These are phyloP conservation scores for Lymantria dispar DNA, from an alignment of 2,888 invertebrate species.

Conservation along the genomic window DNA sequence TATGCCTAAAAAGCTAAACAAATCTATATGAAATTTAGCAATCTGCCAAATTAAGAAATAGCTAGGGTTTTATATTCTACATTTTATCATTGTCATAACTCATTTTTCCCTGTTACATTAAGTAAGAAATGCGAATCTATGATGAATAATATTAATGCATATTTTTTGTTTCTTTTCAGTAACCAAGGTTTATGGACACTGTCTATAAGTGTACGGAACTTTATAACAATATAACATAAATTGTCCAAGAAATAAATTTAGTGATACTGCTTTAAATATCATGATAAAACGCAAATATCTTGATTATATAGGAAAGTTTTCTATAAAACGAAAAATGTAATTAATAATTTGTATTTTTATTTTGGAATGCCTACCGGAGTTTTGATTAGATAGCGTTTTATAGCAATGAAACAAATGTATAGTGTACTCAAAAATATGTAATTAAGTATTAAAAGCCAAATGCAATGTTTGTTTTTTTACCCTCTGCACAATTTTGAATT, in stretches of 20 bases:
- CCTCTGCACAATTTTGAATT: slow-evolving; percentile 13
- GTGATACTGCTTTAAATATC: slow-evolving; percentile 82
- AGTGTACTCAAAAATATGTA: slow-evolving; percentile 81
- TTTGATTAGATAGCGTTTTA: slow-evolving; percentile 82
- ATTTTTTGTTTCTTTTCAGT: slow-evolving; percentile 53
- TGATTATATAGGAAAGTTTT: slow-evolving; percentile 76
- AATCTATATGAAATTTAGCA: too few relatives aligned
- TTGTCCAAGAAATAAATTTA: slow-evolving; percentile 80
- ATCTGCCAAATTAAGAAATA: too few relatives aligned
- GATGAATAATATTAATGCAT: too few relatives aligned
- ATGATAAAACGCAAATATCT: slow-evolving; percentile 76
- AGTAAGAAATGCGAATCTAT: too few relatives aligned
- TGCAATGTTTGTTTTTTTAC: slow-evolving; percentile 53
- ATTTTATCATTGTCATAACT: too few relatives aligned
- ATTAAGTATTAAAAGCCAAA: slow-evolving; percentile 83
- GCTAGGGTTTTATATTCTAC: too few relatives aligned
- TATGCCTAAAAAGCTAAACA: too few relatives aligned
- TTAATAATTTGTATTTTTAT: slow-evolving; percentile 73
- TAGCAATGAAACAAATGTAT: slow-evolving; percentile 82
- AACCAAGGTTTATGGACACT: slow-evolving; percentile 57
- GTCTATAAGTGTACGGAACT: slow-evolving; percentile 48
- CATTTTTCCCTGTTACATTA: too few relatives aligned
- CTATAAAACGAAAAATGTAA: slow-evolving; percentile 74
- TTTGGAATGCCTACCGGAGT: slow-evolving; percentile 80
- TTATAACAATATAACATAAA: slow-evolving; percentile 67